A percentile compares a stretch with the other conserved stretches of the same genome.
These are phyloP conservation scores for Dilophus febrilis DNA, from an alignment of 2,888 invertebrate species.

Conservation along the genomic window DNA sequence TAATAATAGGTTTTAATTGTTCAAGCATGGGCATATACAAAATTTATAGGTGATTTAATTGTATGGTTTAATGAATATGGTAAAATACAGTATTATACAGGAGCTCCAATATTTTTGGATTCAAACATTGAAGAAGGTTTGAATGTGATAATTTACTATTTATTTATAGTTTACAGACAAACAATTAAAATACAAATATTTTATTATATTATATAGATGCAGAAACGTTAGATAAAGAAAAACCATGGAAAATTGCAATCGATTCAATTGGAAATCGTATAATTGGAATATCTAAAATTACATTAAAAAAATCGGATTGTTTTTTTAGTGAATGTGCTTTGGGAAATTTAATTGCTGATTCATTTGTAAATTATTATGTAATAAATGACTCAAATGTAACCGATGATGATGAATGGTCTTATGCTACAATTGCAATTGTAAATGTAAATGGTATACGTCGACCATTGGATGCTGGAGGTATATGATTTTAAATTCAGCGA, in stretches of 20 bases:
- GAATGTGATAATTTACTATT: no score
- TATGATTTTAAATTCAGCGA: no score
- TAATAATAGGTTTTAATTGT: conserved; percentile 42
- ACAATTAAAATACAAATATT: neutral
- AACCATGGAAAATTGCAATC: conserved; percentile 40
- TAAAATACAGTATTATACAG: conserved; percentile 44
- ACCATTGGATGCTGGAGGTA: conserved; percentile 46
- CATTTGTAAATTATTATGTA: conserved; percentile 39
- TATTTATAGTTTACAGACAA: no score
- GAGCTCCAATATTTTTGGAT: conserved; percentile 53
- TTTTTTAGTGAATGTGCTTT: conserved; percentile 49
- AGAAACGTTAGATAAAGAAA: conserved; percentile 38
- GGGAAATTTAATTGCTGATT: conserved; percentile 55
- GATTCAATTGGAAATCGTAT: conserved; percentile 35
- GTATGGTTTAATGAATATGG: conserved; percentile 52
- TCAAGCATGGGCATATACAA: conserved; percentile 55
- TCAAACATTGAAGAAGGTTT: conserved; percentile 43
- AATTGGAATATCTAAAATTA: conserved; percentile 42
- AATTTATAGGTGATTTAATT: conserved; percentile 61
- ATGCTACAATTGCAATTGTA: conserved; percentile 45
- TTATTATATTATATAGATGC: conserved; percentile 32
- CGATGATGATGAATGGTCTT: conserved; percentile 39
- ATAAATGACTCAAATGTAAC: conserved; percentile 22
- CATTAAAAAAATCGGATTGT: conserved; percentile 37
- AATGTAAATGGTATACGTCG: conserved; percentile 54